These are phyloP conservation scores for Plestiodon gilberti DNA, from an alignment of 2,113 vertebrate species.

Conservation along the genomic window DNA sequence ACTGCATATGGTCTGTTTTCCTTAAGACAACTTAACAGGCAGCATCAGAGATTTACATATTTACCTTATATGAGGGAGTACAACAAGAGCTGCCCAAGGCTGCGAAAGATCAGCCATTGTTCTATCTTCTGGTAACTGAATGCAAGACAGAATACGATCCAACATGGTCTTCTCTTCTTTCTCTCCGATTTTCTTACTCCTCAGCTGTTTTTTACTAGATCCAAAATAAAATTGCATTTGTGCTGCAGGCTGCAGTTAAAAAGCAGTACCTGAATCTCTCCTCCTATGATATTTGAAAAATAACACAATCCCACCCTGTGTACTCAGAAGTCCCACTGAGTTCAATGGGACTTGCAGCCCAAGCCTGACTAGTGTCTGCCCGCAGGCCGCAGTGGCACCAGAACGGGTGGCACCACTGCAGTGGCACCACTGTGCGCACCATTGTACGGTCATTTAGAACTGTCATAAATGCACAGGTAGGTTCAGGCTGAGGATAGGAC, in stretches of 20 bases:
- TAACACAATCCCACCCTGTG: too few species aligned
- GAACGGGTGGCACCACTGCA: too few species aligned
- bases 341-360: too few species aligned
- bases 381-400: too few species aligned
- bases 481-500: not conserved
- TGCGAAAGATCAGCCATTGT: conserved; percentile 79
- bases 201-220: conserved; percentile 66
- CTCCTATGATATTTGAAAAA: not conserved
- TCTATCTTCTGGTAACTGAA: conserved; percentile 71
- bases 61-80: conserved; percentile 94
- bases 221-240: conserved; percentile 52
- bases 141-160: conserved; percentile 82
- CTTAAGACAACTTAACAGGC: not conserved
- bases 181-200: conserved; percentile 45
- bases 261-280: not conserved
- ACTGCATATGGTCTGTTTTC: not conserved
- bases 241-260: not conserved
- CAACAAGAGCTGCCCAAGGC: conserved; percentile 88
- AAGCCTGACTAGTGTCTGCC: too few species aligned
- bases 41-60: not conserved
- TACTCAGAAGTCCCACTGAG: too few species aligned
- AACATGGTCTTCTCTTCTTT: conserved; percentile 65
- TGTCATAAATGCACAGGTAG: too few species aligned
- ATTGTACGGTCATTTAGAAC: too few species aligned
- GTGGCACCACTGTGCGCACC: too few species aligned